Conservation (phyloP, 2,113 vertebrate species). For the Anseranas semipalmata region DNA sequence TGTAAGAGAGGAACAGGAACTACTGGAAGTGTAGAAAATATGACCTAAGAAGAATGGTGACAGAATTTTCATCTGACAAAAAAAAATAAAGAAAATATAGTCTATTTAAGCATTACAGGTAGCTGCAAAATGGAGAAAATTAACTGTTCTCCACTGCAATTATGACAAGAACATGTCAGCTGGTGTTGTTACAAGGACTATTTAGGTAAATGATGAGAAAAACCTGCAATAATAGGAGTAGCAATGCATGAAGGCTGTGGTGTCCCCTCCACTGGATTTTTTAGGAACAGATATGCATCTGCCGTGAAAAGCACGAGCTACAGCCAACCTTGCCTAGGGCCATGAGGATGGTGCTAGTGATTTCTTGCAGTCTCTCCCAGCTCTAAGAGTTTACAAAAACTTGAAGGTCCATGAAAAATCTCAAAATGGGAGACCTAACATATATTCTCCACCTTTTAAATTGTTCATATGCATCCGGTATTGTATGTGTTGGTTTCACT, state of each 20-base stretch:
- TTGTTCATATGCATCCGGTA: not conserved
- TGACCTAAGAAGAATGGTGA: not conserved
- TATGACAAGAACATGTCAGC: not conserved
- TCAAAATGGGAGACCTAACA: not conserved
- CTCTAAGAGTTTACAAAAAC: not conserved
- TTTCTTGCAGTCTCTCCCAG: not conserved
- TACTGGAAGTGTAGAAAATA: not conserved
- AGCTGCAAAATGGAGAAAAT: not conserved
- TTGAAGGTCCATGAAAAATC: not conserved
- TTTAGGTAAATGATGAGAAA: not conserved
- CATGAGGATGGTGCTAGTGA: not conserved
- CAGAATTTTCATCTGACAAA: not conserved
- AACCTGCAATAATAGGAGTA: rapidly evolving
- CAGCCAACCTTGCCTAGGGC: not conserved
- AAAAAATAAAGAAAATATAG: not conserved
- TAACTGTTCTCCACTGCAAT: not conserved
- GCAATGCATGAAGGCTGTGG: not conserved
- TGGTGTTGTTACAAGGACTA: not conserved
- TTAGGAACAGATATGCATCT: not conserved
- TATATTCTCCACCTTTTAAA: not conserved
- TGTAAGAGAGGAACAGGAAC: not conserved
- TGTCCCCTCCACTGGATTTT: not conserved
- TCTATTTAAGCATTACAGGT: not conserved
- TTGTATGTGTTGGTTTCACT: not conserved
- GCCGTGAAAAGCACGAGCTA: not conserved